These are phyloP conservation scores for Nymphalis urticae DNA, from an alignment of 2,888 invertebrate species.

Conservation along the genomic window DNA sequence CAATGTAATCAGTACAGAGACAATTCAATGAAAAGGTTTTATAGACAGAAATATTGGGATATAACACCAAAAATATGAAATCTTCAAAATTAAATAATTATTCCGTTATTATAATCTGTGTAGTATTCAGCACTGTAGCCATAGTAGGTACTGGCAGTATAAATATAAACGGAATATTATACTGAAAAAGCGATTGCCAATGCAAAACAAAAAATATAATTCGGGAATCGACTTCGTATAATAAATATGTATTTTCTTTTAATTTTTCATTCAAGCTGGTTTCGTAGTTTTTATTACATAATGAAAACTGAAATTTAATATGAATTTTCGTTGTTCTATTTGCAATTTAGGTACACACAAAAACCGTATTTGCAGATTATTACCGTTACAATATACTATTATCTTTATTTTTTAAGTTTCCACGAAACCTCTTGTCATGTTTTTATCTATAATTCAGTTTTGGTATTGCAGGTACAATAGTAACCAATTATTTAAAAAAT, in stretches of 20 bases:
- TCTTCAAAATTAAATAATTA: background rate
- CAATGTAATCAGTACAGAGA: background rate
- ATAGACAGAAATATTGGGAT: background rate
- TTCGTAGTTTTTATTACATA: background rate
- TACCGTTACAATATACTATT: background rate
- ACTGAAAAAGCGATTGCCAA: no score
- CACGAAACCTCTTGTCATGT: background rate
- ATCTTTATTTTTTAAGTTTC: background rate
- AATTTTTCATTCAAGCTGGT: background rate
- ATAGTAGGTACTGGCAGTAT: background rate
- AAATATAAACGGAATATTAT: no score
- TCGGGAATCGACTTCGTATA: no score
- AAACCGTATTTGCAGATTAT: no score
- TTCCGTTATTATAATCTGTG: background rate
- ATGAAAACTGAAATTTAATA: no score
- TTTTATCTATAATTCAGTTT: conserved; percentile 12
- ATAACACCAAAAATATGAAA: background rate
- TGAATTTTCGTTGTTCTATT: background rate
- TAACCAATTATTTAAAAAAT: conserved; percentile 18
- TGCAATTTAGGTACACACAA: no score
- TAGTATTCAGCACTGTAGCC: background rate
- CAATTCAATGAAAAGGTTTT: background rate
- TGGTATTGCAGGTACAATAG: conserved; percentile 28
- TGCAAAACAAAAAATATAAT: no score
- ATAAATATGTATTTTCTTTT: background rate